Percentiles rank a stretch among this genome's conserved stretches.
These are phyloP conservation scores for Myiopsitta monachus DNA, from an alignment of 2,113 vertebrate genomes.

Conservation along the genomic window DNA sequence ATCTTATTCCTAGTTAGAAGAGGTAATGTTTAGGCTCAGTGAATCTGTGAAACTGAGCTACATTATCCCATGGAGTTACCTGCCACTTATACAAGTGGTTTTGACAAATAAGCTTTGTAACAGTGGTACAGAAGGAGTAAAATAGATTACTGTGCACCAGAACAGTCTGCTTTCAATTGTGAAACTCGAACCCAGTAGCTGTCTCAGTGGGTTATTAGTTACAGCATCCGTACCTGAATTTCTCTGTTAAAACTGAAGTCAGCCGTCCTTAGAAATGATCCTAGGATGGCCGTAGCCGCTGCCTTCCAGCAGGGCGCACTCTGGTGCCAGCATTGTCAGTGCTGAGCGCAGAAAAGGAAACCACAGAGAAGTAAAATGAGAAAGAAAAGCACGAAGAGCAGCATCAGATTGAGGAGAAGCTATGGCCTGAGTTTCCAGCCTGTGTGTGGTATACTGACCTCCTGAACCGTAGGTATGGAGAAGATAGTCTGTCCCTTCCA, in stretches of 20 bases:
- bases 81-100: neutral
- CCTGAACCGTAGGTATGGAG: conserved; percentile 14
- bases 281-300: neutral
- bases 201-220: neutral
- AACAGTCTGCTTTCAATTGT: neutral
- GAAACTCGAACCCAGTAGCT: neutral
- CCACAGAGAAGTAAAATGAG: neutral
- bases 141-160: neutral
- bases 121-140: neutral
- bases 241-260: neutral
- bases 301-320: conserved; percentile 61
- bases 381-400: neutral
- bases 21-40: neutral
- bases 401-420: neutral
- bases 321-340: conserved; percentile 21
- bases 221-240: neutral
- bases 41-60: neutral
- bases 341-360: neutral
- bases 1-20: neutral
- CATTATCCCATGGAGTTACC: neutral
- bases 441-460: conserved; percentile 6
- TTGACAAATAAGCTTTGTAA: neutral
- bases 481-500: neutral
- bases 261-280: neutral
- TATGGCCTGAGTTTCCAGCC: conserved; percentile 8